Evolutionary conservation across 2,888 invertebrate species (phyloP), one percentile per base, ranked within the genome.

Genomic region (Cantharis lateralis): DNA sequence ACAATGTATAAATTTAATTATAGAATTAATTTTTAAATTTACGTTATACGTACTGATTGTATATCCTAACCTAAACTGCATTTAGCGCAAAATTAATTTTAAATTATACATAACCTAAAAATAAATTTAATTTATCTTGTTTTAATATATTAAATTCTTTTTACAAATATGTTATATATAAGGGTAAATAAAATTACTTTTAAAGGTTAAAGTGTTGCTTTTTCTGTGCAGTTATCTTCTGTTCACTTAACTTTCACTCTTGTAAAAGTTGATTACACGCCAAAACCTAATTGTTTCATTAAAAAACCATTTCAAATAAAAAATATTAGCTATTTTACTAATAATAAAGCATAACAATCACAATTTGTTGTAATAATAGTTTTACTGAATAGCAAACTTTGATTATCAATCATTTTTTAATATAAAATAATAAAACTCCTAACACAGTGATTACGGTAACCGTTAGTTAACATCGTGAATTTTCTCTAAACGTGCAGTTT

Each of bases 191-290:
- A 48, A 48, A 48, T 48, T 48, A 48, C 48, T 48, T 48, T 48
- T 48, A 48, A 48, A 48, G n/a, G 48, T 48, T 48, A 48, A n/a
- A 48, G 48, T 48, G 9, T 48, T 48, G 1, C n/a, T 48, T 48
- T 32, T 48, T 48, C 48, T 48, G n/a, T 48, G 48, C 13, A n/a
- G 48, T 81, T 75, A 76, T 81, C 82, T 82, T 83, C 83, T 84
- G 82, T 84, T 82, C 78, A 81, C 82, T 83, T 84, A 84, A 85
- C 85, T 85, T 85, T 85, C 85, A 85, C 85, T 84, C 85, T 85
- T 85, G 84, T 84, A 83, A 78, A 81, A 80, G 77, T 78, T 76
- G 82, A 84, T 84, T 85, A 85, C 84, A 82, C 83, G 83, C 84
- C 83, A 80, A 77, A 66, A 48, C n/a, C 48, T 48, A 48, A 48